Evolutionary conservation across 2,888 invertebrate species (phyloP).

Genomic region (Mesopsocus fuscifrons): DNA sequence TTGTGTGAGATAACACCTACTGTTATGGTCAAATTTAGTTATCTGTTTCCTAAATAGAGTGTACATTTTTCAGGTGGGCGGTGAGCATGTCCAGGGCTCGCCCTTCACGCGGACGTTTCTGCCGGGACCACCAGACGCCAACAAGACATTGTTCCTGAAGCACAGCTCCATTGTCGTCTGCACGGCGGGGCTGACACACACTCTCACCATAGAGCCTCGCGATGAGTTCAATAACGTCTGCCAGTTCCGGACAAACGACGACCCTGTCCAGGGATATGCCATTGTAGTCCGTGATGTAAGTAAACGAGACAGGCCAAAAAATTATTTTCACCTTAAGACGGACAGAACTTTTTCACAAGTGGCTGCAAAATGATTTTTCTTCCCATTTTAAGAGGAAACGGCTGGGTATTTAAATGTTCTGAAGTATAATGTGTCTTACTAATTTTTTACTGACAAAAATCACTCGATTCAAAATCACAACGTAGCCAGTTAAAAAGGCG

Average conservation of each 20-base stretch:
- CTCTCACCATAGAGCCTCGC: constrained; percentile 71
- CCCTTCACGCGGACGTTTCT: constrained; percentile 69
- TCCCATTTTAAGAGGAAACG: no score
- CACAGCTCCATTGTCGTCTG: constrained; percentile 73
- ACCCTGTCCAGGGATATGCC: constrained; percentile 36
- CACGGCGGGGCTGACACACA: constrained; percentile 53
- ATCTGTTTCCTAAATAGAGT: no score
- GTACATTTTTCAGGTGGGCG: no score
- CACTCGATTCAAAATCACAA: constrained; percentile 1
- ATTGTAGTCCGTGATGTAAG: constrained; percentile 26
- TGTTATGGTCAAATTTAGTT: no score
- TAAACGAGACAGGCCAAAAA: no score
- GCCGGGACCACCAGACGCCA: constrained; percentile 67
- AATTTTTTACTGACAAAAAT: no score
- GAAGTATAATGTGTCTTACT: no score
- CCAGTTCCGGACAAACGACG: constrained; percentile 35
- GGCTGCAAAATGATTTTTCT: no score
- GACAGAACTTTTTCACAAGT: no score
- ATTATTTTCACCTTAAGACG: no score
- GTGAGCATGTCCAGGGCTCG: constrained; percentile 63
- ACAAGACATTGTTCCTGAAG: constrained; percentile 62
- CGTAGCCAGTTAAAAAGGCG: constrained; percentile 6
- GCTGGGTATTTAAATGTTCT: no score
- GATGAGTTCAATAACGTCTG: constrained; percentile 84
- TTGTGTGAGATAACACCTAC: no score